Evolutionary conservation across 2,797 vertebrate species (phyloP).

Genomic region (Rhinophrynus dorsalis): DNA sequence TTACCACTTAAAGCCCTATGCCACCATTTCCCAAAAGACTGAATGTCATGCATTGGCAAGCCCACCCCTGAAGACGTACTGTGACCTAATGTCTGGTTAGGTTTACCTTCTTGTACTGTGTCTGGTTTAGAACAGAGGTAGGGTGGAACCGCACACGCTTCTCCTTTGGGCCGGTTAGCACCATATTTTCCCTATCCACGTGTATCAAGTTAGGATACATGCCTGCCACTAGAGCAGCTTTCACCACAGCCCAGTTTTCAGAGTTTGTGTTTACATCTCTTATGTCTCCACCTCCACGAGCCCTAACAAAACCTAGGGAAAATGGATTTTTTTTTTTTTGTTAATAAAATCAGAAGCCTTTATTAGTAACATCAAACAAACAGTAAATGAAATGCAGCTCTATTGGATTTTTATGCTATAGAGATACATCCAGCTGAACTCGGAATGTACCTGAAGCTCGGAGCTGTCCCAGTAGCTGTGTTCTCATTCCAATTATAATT

Average conservation of each 20-base stretch:
- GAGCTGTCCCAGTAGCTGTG: conserved; percentile 90
- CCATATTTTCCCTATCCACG: conserved; percentile 72
- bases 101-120: conserved; percentile 85
- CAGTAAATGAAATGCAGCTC: neutral
- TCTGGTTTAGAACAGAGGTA: conserved; percentile 83
- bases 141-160: conserved; percentile 89
- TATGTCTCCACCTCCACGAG: conserved; percentile 85
- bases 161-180: conserved; percentile 76
- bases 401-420: no score
- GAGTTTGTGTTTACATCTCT: conserved; percentile 90
- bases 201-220: conserved; percentile 92
- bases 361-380: neutral
- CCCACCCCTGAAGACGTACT: no score
- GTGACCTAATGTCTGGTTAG: no score
- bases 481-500: conserved; percentile 90
- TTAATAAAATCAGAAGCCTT: no score
- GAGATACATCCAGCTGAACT: neutral
- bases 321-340: no score
- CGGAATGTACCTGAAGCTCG: conserved; percentile 83
- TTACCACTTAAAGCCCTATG: no score
- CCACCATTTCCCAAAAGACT: no score
- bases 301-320: conserved; percentile 85
- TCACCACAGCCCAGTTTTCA: conserved; percentile 95
- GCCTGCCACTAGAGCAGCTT: conserved; percentile 89
- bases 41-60: no score